Conservation (phyloP, 2,113 vertebrate species). For the zebrafish (Danio rerio) region DNA sequence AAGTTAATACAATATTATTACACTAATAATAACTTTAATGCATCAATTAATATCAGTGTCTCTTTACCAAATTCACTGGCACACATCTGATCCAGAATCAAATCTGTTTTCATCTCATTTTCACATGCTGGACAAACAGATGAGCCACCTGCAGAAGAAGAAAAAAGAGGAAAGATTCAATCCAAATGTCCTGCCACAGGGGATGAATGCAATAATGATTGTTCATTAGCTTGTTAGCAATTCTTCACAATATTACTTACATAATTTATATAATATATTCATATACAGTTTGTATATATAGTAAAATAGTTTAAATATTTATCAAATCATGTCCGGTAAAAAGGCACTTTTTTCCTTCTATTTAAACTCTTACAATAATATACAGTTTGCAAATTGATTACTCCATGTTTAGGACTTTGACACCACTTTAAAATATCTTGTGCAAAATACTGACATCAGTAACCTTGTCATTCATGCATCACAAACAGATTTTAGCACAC, state of each 20-base stretch:
- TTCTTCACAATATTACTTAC: too few relatives aligned
- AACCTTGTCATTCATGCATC: neutral
- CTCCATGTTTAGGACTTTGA: neutral
- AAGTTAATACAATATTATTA: too few relatives aligned
- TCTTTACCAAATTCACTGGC: constrained; percentile 45
- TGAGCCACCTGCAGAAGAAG: constrained; percentile 4
- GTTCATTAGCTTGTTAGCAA: neutral
- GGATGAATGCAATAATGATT: neutral
- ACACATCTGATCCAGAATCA: constrained; percentile 46
- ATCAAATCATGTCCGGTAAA: neutral
- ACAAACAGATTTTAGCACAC: neutral
- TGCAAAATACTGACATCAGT: neutral
- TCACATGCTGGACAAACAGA: constrained; percentile 45
- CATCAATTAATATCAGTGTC: neutral
- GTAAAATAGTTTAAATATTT: neutral
- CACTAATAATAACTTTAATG: neutral
- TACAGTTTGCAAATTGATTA: neutral
- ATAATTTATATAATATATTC: too few relatives aligned
- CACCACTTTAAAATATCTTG: neutral
- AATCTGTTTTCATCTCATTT: constrained; percentile 31
- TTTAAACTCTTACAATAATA: neutral
- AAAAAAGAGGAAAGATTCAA: neutral
- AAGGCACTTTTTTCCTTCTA: neutral
- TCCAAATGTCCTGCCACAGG: neutral
- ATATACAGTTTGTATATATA: too few relatives aligned